Percentiles rank a stretch among this genome's conserved stretches.
These are phyloP conservation scores for Moxostoma hubbsi DNA, from an alignment of 2,797 vertebrate species.

Conservation along the genomic window DNA sequence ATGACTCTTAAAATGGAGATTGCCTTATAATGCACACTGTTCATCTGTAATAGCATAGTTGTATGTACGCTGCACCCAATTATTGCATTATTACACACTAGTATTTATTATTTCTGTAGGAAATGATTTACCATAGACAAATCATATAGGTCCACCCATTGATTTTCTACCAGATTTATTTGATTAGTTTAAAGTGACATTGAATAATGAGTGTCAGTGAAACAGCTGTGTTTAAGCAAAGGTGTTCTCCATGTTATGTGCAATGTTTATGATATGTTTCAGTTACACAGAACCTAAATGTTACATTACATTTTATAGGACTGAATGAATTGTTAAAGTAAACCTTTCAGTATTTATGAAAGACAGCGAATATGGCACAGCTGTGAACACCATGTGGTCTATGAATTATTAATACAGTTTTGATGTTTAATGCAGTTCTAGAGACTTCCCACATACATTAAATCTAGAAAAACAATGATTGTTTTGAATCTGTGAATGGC, in stretches of 20 bases:
- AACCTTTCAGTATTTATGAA: conserved; percentile 29
- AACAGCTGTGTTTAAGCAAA: neutral
- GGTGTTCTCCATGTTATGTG: conserved; percentile 3
- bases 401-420: conserved; percentile 43
- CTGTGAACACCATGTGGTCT: conserved; percentile 10
- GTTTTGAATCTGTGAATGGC: neutral
- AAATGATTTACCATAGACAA: neutral
- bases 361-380: conserved; percentile 25
- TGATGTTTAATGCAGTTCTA: conserved; percentile 33
- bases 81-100: neutral
- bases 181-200: neutral
- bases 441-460: conserved; percentile 11
- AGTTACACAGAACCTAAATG: conserved; percentile 13
- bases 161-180: neutral
- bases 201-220: neutral
- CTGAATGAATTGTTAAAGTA: conserved; percentile 27
- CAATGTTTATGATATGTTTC: conserved; percentile 5
- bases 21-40: neutral
- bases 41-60: neutral
- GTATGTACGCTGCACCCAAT: neutral
- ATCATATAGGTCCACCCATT: neutral
- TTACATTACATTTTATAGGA: conserved; percentile 24
- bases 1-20: neutral
- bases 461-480: conserved; percentile 11
- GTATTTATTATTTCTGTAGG: neutral